Evolutionary conservation across 2,797 vertebrate species (phyloP).

Genomic region (Orientallactaga sibirica): DNA sequence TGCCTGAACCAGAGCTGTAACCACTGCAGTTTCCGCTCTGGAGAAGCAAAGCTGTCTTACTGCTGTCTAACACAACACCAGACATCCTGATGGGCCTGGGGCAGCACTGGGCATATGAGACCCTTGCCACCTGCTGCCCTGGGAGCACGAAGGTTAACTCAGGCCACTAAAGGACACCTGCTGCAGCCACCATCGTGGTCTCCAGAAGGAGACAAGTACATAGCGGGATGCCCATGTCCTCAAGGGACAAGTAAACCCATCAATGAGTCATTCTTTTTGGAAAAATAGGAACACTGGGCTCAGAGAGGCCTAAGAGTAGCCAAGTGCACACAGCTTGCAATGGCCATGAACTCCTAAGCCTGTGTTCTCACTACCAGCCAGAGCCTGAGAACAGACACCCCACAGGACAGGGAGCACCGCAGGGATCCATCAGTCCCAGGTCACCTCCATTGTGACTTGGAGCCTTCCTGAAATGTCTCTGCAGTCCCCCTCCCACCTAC

Average conservation of each 20-base stretch:
- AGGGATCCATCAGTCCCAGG: fast-evolving
- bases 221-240: neutral
- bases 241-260: neutral
- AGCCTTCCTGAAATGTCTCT: neutral
- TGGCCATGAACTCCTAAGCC: neutral
- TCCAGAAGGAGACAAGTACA: fast-evolving
- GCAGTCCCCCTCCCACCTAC: too few relatives aligned
- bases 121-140: neutral
- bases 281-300: fast-evolving
- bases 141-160: neutral
- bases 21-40: neutral
- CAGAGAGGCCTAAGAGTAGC: neutral
- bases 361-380: fast-evolving
- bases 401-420: fast-evolving
- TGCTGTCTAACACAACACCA: fast-evolving
- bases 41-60: too few relatives aligned
- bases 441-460: fast-evolving
- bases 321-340: neutral
- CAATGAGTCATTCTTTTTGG: fast-evolving
- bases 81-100: neutral
- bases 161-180: neutral
- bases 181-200: neutral
- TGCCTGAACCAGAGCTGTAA: neutral
- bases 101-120: neutral
- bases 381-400: fast-evolving